These are phyloP conservation scores for Simalia tracyae DNA, from an alignment of 2,797 vertebrate species.

Conservation along the genomic window DNA sequence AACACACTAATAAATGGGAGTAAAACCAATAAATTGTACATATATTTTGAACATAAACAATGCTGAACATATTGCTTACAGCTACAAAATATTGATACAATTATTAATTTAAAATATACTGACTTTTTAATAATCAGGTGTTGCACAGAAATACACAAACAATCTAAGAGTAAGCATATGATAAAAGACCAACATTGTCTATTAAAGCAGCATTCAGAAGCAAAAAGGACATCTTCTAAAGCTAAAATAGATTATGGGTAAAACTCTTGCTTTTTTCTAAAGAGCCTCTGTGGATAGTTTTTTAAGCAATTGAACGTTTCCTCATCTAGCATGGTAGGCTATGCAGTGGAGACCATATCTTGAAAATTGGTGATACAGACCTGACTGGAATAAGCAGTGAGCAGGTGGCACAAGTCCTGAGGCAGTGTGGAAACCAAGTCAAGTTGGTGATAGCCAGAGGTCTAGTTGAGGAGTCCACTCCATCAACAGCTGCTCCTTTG, in stretches of 20 bases:
- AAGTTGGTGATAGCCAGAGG: constrained; percentile 91
- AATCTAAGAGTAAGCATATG: neutral
- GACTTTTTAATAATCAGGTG: neutral
- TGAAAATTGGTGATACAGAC: constrained; percentile 95
- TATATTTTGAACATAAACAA: neutral
- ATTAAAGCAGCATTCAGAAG: neutral
- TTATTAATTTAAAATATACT: neutral
- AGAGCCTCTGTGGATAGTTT: neutral
- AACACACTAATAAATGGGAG: neutral
- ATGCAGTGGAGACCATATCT: constrained; percentile 93
- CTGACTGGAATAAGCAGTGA: constrained; percentile 93
- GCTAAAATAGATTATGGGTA: neutral
- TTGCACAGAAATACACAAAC: neutral
- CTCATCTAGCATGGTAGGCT: constrained; percentile 85
- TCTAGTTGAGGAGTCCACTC: constrained; percentile 77
- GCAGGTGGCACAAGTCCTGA: constrained; percentile 94
- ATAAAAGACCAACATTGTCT: neutral
- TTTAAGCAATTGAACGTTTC: constrained; percentile 16
- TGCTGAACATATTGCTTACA: neutral
- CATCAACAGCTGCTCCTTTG: constrained; percentile 62
- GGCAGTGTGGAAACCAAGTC: constrained; percentile 93
- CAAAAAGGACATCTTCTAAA: neutral
- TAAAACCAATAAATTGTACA: neutral
- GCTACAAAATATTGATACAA: neutral
- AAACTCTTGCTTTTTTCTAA: neutral